phyloP scores from a whole-genome alignment of 1,140 invertebrate genomes.

The Chironomus tepperi region DNA sequence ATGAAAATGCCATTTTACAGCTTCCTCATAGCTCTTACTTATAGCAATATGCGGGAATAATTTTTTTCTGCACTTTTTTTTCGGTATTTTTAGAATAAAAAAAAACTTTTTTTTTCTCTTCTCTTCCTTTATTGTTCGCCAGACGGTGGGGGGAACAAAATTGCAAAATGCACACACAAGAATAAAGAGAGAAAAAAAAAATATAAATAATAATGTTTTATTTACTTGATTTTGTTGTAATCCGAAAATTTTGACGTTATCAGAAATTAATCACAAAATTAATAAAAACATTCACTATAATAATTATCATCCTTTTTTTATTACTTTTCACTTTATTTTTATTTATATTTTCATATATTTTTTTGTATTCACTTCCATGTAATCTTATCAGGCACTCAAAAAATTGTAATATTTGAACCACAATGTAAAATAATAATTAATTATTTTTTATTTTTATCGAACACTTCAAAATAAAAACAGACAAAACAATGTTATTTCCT shows the following conservation, averaged over 20 bases:
- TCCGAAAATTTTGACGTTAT: neutral
- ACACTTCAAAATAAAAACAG: too few relatives aligned
- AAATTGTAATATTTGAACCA: neutral
- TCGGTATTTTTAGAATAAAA: neutral
- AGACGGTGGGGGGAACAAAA: neutral
- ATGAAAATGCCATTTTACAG: slow-evolving; percentile 7
- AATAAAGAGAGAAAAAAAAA: slow-evolving; percentile 1
- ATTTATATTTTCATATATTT: neutral
- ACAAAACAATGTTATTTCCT: too few relatives aligned
- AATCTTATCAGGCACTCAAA: slow-evolving; percentile 1
- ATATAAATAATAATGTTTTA: neutral
- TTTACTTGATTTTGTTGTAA: neutral
- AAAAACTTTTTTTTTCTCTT: neutral
- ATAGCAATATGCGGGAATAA: neutral
- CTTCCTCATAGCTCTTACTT: slow-evolving; percentile 1
- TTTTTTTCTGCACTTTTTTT: neutral
- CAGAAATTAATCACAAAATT: slow-evolving; percentile 1
- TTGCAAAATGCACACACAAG: neutral
- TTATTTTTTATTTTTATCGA: too few relatives aligned
- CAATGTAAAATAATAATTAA: too few relatives aligned
- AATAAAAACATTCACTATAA: neutral
- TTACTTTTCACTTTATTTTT: neutral
- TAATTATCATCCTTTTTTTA: neutral
- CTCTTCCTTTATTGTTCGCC: neutral
- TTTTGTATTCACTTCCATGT: neutral